Evolutionary conservation across 2,797 vertebrate genomes (phyloP), one percentile per base, ranked within the genome.

Genomic region (Jordanella pulchra): DNA sequence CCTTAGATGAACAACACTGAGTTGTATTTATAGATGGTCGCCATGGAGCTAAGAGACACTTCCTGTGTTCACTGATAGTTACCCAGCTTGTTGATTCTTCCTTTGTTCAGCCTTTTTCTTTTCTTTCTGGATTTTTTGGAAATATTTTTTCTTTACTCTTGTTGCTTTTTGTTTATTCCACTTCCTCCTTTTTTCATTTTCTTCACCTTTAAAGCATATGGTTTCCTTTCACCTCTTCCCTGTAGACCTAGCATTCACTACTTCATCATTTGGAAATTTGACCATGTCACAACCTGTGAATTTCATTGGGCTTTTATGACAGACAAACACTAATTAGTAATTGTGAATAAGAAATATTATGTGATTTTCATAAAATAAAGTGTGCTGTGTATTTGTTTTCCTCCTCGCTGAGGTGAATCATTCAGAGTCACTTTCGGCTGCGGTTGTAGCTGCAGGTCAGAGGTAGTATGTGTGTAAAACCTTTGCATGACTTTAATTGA

Each of bases 41-140:
- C 88, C 89, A 90, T 88, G 88, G 88, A 84, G 88, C 72, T 79
- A 32, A 27, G 75, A 89, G 75, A 70, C 82, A 84, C 83, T 90
- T 84, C 72, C 74, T 81, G 79, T 81, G 65, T 84, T 86, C 80
- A 47, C 77, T 78, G 72, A 84, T 74, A 35, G 64, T 81, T 86
- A 78, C 84, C 61, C 69, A 77, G 79, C 69, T 54, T 68, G 42
- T 70, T 2, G 74, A 65, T 56, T 76, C 79, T 72, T 50, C 75
- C 69, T 30, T 45, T 70, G 7, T 69, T 71, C 30, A 67, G 9
- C 32, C 15, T 54, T 32, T 35, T 14, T 18, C 11, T 44, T 76
- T 58, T 11, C 48, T 53, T 54, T 44, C 0, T 35, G 7, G 2
- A 25, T 35, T n/a, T 11, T 50, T 18, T 25, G 0, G 10, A 65